These are phyloP conservation scores for Cliona cf. orientalis DNA, from an alignment of 37 sponge, comb jelly and placozoan species.

Conservation along the genomic window DNA sequence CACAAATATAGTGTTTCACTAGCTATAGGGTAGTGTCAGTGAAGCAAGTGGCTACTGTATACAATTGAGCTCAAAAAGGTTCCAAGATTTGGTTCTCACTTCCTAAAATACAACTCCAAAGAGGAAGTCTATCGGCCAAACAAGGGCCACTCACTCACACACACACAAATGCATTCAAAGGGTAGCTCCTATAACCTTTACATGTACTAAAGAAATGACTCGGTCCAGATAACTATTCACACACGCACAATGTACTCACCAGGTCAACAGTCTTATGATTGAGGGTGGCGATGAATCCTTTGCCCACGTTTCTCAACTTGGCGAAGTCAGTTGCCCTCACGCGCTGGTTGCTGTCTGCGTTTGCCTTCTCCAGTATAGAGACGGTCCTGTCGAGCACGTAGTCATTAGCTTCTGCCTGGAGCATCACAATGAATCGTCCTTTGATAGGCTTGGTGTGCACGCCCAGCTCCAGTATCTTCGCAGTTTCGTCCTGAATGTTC, in stretches of 20 bases:
- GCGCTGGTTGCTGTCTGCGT: constrained; percentile 27
- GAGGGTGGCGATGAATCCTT: constrained; percentile 77
- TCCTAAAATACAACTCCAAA: neutral
- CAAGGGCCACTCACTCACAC: neutral
- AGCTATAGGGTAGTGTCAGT: too few relatives aligned
- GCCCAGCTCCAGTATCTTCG: neutral
- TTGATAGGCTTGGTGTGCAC: constrained; percentile 27
- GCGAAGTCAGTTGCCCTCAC: constrained; percentile 55
- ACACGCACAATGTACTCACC: constrained; percentile 45
- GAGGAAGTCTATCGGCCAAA: neutral
- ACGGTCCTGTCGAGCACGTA: constrained; percentile 55
- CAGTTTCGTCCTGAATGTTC: neutral
- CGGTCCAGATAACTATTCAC: neutral
- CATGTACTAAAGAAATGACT: too few relatives aligned
- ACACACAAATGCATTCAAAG: too few relatives aligned
- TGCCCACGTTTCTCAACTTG: constrained; percentile 32
- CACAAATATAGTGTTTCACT: too few relatives aligned
- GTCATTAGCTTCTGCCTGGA: constrained; percentile 35
- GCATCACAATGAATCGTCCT: constrained; percentile 69
- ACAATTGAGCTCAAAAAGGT: too few relatives aligned
- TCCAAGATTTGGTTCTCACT: neutral
- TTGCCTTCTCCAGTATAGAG: constrained; percentile 39
- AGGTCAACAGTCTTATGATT: constrained; percentile 46
- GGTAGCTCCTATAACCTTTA: too few relatives aligned
- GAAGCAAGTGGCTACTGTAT: too few relatives aligned